These are phyloP conservation scores for Neoseiulus cucumeris DNA, from an alignment of 1,140 invertebrate species.

Conservation along the genomic window DNA sequence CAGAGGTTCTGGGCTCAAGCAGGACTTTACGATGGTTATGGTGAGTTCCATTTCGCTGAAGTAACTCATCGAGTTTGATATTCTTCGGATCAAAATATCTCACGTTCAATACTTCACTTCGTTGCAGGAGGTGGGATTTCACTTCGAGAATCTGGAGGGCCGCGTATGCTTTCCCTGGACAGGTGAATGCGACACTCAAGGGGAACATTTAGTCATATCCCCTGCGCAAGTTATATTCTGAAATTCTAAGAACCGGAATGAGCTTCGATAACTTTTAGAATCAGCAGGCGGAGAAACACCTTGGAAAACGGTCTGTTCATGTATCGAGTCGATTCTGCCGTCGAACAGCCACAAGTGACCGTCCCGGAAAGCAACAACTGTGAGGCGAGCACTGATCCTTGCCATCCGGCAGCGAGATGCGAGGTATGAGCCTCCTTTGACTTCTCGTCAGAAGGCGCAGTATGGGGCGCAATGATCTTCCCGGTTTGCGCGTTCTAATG, in stretches of 20 bases:
- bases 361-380: neutral
- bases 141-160: neutral
- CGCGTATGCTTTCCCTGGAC: neutral
- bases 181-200: neutral
- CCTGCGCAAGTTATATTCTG: no score
- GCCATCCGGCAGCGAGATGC: neutral
- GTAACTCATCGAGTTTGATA: no score
- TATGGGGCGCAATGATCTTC: no score
- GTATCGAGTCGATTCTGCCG: neutral
- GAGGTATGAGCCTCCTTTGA: neutral
- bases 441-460: no score
- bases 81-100: no score
- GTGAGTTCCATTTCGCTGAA: no score
- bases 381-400: neutral
- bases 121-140: neutral
- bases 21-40: neutral
- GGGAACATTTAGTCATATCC: no score
- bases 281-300: neutral
- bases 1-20: neutral
- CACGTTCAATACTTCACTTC: no score
- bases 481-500: no score
- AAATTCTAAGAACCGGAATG: no score
- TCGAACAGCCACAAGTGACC: neutral
- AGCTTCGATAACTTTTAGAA: no score
- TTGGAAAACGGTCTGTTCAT: neutral